Evolutionary conservation across 2,797 vertebrate species (phyloP), one percentile per base, ranked within the genome.

Genomic region (Protonibea diacanthus): DNA sequence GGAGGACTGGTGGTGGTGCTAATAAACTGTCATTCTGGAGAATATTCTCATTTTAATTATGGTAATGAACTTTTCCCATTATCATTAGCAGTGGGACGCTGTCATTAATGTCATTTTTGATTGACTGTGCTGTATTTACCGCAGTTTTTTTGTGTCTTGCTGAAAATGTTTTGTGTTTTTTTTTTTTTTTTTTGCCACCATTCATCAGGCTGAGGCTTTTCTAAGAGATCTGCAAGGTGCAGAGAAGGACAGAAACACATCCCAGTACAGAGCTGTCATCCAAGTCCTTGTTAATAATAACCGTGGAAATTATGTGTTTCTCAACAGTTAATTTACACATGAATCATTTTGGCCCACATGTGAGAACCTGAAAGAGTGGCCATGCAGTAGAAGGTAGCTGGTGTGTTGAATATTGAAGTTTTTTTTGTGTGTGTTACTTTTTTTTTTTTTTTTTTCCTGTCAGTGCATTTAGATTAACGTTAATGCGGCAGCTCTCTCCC

Each of bases 41-140:
- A 80, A 81, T 86, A 71, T 74, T 86, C 71, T 38, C 21, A 71
- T 80, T 84, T 83, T 80, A 79, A 85, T 88, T 77, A 86, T 76
- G 74, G 13, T 81, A 76, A 86, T 90, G 74, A 84, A 55, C 77
- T 67, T 81, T 71, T 61, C 13, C 56, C 67, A 83, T 87, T 78
- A 90, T 87, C 71, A 86, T 80, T 82, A 86, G 63, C 85, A 69
- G 71, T 53, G 57, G 76, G 62, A 73, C 27, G 27, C 52, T 81
- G 64, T 80, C 85, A 81, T 86, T 80, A 87, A 81, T 77, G 86
- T 68, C 62, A 78, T 45, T 63, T 82, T 61, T 88, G 86, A 90
- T 87, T 58, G 58, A 80, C 65, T 15, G 62, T 52, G 51, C 27
- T 27, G 17, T 71, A 77, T 86, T 88, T 81, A 74, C 52, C 42